These are phyloP conservation scores for Callosobruchus maculatus DNA, from an alignment of 2,888 invertebrate genomes.

Conservation along the genomic window DNA sequence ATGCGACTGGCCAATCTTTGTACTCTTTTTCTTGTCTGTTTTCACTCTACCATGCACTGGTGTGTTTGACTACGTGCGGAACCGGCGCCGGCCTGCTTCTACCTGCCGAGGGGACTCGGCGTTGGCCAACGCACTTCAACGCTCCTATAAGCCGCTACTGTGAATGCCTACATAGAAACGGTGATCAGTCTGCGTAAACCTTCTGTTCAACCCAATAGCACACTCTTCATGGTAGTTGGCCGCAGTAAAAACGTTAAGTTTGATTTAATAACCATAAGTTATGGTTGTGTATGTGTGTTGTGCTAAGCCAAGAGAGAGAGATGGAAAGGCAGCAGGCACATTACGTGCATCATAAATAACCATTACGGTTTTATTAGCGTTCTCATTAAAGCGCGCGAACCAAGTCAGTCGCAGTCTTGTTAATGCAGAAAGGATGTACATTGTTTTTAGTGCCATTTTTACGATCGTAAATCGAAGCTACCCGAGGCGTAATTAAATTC, in stretches of 20 bases:
- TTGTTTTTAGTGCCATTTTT: conserved; percentile 17
- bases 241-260: conserved; percentile 11
- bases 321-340: not conserved
- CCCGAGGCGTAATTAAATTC: not conserved
- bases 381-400: conserved; percentile 12
- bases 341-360: conserved; percentile 10
- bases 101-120: no score
- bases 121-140: no score
- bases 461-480: not conserved
- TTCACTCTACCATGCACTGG: no score
- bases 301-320: not conserved
- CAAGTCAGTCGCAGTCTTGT: conserved; percentile 10
- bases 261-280: conserved; percentile 9
- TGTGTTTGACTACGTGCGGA: no score
- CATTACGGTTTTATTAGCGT: conserved; percentile 13
- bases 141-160: no score
- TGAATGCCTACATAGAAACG: no score
- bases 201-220: not conserved
- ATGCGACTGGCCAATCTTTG: no score
- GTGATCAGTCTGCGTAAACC: no score
- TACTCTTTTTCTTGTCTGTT: no score
- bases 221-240: not conserved
- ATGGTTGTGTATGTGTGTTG: conserved; percentile 3
- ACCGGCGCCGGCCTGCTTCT: no score
- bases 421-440: conserved; percentile 21